Evolutionary conservation across 2,113 vertebrate genomes (phyloP), one percentile per base, ranked within the genome.

Genomic region (Oxyura jamaicensis): DNA sequence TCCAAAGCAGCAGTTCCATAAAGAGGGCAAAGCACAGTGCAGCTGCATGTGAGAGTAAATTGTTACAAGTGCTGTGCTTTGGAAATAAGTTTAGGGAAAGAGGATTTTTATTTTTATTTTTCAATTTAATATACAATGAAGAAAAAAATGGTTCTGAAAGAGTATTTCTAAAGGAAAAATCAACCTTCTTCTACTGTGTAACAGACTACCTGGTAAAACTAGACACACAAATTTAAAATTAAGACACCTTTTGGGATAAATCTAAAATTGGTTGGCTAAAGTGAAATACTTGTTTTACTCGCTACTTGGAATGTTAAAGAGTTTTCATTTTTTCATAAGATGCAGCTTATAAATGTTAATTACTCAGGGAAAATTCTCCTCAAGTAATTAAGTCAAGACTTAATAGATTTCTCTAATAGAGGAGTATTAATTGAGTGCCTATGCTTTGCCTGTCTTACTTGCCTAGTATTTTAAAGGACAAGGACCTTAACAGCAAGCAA

Each of bases 181-280:
- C 73, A 74, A 88, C 46, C 44, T 56, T 33, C 35, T 92, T 88
- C 73, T 93, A 15, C 50, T 87, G 42, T 86, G 77, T 89, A 73
- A 71, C 41, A 94, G 44, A 59, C 22, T 80, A 75, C 77, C 87
- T 58, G 79, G 91, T 60, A 96, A 95, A 96, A 17, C 91, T 18
- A 93, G n/a, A 58, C 31, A 74, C 15, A 77, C 2, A 90, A 95
- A 96, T 95, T 94, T 96, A 96, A 97, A 95, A 94, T 93, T 91
- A 96, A 96, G 63, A 82, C 31, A 71, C 50, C 41, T 86, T 93
- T 81, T 89, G 52, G 87, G 93, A 93, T 83, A 97, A 95, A 96
- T 78, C 81, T 31, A 76, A 77, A 41, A 41, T 67, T 74, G 62
- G 8, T 29, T 2, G 0, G 39, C 42, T 56, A 58, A 73, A 66